phyloP scores from a whole-genome alignment of 2,888 invertebrate genomes.

The Ichneumoninae sp. region DNA sequence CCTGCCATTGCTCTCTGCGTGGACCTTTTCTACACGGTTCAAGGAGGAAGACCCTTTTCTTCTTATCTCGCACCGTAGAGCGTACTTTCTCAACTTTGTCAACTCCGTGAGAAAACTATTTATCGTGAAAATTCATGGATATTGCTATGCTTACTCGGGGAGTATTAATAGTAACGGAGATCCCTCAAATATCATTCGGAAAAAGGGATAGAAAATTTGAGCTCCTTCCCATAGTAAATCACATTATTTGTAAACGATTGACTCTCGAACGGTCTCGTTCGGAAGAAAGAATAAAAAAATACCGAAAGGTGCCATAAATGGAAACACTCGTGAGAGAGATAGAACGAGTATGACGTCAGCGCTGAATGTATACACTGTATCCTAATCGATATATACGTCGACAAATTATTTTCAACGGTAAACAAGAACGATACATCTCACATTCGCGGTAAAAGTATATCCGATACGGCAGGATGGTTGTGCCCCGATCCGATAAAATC shows the following conservation, averaged over 20 bases:
- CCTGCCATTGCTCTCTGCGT: slow-evolving; percentile 33
- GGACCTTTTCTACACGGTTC: slow-evolving; percentile 2
- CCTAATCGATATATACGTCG: not conserved
- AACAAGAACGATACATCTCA: not conserved
- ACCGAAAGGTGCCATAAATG: not conserved
- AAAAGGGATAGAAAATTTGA: not conserved
- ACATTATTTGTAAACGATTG: not conserved
- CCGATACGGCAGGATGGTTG: not conserved
- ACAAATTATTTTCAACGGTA: not conserved
- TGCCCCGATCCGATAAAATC: slow-evolving; percentile 24
- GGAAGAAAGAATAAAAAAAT: not conserved
- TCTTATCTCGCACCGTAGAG: slow-evolving; percentile 1
- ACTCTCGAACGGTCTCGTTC: not conserved
- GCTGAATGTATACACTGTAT: not conserved
- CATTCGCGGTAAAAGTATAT: not conserved
- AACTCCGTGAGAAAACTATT: no score
- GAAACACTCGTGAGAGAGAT: not conserved
- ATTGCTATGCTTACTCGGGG: no score
- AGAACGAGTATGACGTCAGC: slow-evolving; percentile 2
- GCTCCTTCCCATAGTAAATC: not conserved
- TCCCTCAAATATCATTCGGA: no score
- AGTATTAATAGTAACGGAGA: no score
- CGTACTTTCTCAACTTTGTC: not conserved
- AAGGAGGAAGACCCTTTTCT: slow-evolving; percentile 28
- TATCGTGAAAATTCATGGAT: no score